phyloP scores from a whole-genome alignment of 2,113 vertebrate species.

The Thamnaconus septentrionalis region DNA sequence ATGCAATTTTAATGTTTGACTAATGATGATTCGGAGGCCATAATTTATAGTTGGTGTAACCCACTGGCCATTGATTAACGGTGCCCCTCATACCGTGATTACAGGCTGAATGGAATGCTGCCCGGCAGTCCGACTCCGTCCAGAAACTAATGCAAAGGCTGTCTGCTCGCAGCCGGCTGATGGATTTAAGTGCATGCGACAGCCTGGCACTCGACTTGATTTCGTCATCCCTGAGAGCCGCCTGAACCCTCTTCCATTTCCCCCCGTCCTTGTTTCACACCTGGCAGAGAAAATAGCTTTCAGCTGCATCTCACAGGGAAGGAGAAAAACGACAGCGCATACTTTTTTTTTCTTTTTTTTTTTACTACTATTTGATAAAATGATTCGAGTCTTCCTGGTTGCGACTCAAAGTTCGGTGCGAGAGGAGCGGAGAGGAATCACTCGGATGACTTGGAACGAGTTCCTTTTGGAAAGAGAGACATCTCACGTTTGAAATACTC shows the following conservation, averaged over 20 bases:
- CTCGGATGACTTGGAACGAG: too few relatives aligned
- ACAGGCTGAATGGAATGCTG: conserved; percentile 1
- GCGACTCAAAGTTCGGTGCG: too few relatives aligned
- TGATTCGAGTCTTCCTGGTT: too few relatives aligned
- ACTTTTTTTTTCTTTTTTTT: conserved; percentile 9
- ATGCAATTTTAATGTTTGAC: neutral
- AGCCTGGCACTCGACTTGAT: conserved; percentile 24
- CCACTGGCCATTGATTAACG: neutral
- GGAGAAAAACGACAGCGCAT: neutral
- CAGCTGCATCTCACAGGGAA: conserved; percentile 29
- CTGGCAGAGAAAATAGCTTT: conserved; percentile 56
- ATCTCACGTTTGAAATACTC: too few relatives aligned
- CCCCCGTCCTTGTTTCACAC: conserved; percentile 17
- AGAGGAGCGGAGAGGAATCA: too few relatives aligned
- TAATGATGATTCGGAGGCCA: neutral
- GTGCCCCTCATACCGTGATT: neutral
- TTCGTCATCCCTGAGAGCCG: conserved; percentile 18
- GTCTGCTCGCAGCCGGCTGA: conserved; percentile 15
- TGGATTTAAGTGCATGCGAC: conserved; percentile 25
- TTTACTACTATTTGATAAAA: too few relatives aligned
- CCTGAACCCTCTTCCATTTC: conserved; percentile 29
- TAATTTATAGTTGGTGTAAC: too few relatives aligned
- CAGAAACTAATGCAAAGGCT: conserved; percentile 11
- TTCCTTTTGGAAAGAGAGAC: too few relatives aligned
- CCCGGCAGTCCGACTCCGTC: conserved; percentile 9